phyloP scores from a whole-genome alignment of 2,797 vertebrate species.

The Arremon brunneinucha region DNA sequence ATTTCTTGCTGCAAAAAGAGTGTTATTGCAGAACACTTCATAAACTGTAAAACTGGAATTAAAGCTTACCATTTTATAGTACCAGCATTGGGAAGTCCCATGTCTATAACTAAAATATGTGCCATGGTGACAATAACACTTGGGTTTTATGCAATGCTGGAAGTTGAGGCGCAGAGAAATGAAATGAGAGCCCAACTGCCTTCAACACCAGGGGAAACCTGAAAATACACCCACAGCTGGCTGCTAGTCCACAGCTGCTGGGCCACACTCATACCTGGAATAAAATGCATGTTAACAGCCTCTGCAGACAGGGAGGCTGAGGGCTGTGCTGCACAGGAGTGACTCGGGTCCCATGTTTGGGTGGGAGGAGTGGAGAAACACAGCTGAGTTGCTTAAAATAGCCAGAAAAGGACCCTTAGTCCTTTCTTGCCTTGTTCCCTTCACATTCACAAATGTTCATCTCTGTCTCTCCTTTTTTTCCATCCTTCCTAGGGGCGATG shows the following conservation, averaged over 20 bases:
- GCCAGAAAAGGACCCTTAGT: constrained; percentile 46
- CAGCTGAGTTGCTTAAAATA: constrained; percentile 6
- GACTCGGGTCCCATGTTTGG: background rate
- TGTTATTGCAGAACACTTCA: background rate
- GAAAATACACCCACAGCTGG: background rate
- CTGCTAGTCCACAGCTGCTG: background rate
- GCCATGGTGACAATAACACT: background rate
- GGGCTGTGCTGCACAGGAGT: background rate
- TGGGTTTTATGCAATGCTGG: background rate
- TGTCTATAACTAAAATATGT: background rate
- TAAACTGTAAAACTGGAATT: background rate
- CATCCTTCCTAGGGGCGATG: constrained; percentile 79
- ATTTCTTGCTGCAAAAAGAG: background rate
- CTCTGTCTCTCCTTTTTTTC: constrained; percentile 71
- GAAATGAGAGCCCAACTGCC: background rate
- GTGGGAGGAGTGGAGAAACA: background rate
- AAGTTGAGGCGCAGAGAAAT: background rate
- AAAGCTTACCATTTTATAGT: background rate
- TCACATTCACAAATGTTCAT: constrained; percentile 75
- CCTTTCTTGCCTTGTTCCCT: constrained; percentile 71
- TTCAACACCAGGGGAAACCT: background rate
- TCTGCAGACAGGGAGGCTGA: background rate
- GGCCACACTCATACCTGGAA: background rate
- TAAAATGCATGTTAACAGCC: background rate
- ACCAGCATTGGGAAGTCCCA: background rate